Base-by-base conservation (phyloP, 2,888 invertebrate genomes). In the Syrphus vitripennis region DNA sequence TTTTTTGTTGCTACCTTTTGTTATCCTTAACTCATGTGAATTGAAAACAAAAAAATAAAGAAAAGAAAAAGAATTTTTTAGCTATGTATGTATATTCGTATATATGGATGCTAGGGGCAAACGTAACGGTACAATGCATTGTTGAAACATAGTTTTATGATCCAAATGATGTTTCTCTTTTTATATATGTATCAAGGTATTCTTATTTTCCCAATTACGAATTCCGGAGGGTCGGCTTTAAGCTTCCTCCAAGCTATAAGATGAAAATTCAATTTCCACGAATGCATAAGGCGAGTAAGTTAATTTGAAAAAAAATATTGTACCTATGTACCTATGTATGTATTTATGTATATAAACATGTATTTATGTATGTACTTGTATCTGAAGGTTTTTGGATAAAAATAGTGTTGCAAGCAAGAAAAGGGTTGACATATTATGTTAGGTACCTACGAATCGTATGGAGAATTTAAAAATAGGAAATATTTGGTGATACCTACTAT, bases 21-120 rank as follows among this genome's bases (percentile, higher is more conserved):
- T 83, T 78, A 74, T 74, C 50, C 69, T 37, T 50, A 34, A 67
- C 31, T 59, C 67, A 67, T 76, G 45, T 74, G 65, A 69, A 69
- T 71, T 55, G 45, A 83, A 55, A 57, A 55, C 4, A 29, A 29
- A 12, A 19, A 26, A 42, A 21, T 3, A 21, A 19, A 29, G 24
- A 61, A 26, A 24, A 37, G 4, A 40, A 29, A 7, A 29, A 31
- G 16, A 67, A 10, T 67, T 7, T 12, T 65, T 45, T 4, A 21
- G 37, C 59, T 59, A 37, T n/a, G n/a, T n/a, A n/a, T n/a, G n/a
- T n/a, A n/a, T n/a, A n/a, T n/a, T n/a, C n/a, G n/a, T n/a, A n/a
- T n/a, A n/a, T 59, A 21, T 3, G 14, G 63, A 26, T n/a, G 61
- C 71, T 48, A 59, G 31, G 42, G 61, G 72, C 26, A 34, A 74